These are phyloP conservation scores for Nasua narica DNA, from an alignment of 2,797 vertebrate genomes.

Conservation along the genomic window DNA sequence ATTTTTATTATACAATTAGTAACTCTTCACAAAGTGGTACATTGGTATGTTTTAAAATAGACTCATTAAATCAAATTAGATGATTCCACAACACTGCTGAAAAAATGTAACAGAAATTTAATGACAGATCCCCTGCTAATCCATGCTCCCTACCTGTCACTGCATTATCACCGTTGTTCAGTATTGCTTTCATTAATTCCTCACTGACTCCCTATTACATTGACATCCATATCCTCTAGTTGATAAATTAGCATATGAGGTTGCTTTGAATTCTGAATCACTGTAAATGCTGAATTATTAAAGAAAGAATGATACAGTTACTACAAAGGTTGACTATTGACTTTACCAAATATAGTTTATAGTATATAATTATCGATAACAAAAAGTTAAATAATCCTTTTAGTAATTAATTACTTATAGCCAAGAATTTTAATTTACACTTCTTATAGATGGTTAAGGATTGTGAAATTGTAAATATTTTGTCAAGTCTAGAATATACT, in stretches of 20 bases:
- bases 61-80: neutral
- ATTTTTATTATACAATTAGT: neutral
- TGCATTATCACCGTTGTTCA: neutral
- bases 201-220: neutral
- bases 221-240: neutral
- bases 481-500: neutral
- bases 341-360: neutral
- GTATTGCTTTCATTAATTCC: neutral
- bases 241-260: neutral
- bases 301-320: neutral
- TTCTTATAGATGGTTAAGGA: neutral
- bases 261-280: neutral
- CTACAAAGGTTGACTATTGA: neutral
- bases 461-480: neutral
- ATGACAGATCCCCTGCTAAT: neutral
- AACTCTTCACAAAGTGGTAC: neutral
- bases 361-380: neutral
- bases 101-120: neutral
- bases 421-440: neutral
- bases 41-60: neutral
- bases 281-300: neutral
- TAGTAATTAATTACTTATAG: neutral
- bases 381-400: neutral
- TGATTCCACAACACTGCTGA: neutral
- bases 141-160: too few species aligned